Conservation (phyloP, 2,888 invertebrate genomes). For the Abrostola triplasia region DNA sequence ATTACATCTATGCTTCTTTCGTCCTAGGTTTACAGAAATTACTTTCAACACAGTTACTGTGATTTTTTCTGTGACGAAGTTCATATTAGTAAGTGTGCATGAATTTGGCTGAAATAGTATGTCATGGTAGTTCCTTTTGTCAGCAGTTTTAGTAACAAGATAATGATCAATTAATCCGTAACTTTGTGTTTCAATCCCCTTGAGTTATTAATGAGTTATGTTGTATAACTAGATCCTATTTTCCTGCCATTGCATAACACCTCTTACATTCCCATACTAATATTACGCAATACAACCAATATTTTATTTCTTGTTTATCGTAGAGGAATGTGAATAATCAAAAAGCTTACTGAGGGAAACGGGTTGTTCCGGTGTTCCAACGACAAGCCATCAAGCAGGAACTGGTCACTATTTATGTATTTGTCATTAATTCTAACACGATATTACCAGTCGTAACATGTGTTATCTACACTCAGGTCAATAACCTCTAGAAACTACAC, state of each 20-base stretch:
- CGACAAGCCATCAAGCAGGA: conserved; percentile 39
- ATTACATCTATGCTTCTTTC: neutral
- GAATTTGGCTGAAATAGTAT: no score
- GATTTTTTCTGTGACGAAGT: neutral
- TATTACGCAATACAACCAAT: neutral
- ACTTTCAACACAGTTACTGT: no score
- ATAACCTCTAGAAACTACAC: conserved; percentile 9
- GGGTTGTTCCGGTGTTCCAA: conserved; percentile 29
- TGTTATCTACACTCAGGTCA: conserved; percentile 28
- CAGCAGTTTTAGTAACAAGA: no score
- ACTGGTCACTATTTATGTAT: conserved; percentile 33
- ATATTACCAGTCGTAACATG: conserved; percentile 18
- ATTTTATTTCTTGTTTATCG: neutral
- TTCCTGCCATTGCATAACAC: neutral
- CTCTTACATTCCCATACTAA: no score
- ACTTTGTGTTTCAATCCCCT: no score
- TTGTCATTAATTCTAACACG: conserved; percentile 23
- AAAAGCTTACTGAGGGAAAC: conserved; percentile 43
- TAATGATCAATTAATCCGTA: no score
- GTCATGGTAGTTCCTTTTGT: no score
- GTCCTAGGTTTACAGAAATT: neutral
- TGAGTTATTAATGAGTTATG: no score
- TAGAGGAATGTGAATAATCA: conserved; percentile 19
- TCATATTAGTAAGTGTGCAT: no score
- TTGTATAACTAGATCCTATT: neutral